Evolutionary conservation across 1,140 invertebrate species (phyloP), one percentile per base, ranked within the genome.

Genomic region (Maniola jurtina): DNA sequence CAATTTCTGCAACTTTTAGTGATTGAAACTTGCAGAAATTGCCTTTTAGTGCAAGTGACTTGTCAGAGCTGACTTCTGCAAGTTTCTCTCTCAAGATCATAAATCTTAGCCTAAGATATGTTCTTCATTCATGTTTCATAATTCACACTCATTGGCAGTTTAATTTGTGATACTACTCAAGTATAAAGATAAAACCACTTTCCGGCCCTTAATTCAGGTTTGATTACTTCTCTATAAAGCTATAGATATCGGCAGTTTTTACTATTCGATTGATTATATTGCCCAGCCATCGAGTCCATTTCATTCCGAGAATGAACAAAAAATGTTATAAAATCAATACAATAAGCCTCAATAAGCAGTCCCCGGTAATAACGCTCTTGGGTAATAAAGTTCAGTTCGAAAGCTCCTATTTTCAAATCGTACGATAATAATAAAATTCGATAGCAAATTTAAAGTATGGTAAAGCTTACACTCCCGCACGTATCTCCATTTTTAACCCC

Each of bases 281-380:
- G 42, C 38, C 14, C 9, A 47, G 58, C 35, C 64, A 65, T 48
- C 13, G 15, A 54, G 14, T 36, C 33, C 50, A 61, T 61, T 55
- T 66, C 48, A 55, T 35, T 63, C 54, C 52, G 54, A 38, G 36
- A 48, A 61, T 15, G 15, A 57, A 74, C 70, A 78, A 79, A 76
- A 71, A 68, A 50, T 64, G 47, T 58, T 72, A 55, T 47, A 75
- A 78, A 81, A 83, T 83, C 79, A 83, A 83, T 81, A 81, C 74
- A 68, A 73, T 77, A 70, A 69, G 69, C 74, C 79, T 81, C 74
- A 68, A 73, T 77, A 70, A 69, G 69, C 74, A 77, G 77, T 79
- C 73, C 70, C 58, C 58, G 66, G 74, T 81, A 76, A 81, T 73
- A 64, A 65, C 59, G 64, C 61, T 59, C 65, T 66, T 64, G 58